Percentiles rank a stretch among this genome's conserved stretches.
Conservation (phyloP, 2,888 invertebrate species). For the Lysandra coridon region DNA sequence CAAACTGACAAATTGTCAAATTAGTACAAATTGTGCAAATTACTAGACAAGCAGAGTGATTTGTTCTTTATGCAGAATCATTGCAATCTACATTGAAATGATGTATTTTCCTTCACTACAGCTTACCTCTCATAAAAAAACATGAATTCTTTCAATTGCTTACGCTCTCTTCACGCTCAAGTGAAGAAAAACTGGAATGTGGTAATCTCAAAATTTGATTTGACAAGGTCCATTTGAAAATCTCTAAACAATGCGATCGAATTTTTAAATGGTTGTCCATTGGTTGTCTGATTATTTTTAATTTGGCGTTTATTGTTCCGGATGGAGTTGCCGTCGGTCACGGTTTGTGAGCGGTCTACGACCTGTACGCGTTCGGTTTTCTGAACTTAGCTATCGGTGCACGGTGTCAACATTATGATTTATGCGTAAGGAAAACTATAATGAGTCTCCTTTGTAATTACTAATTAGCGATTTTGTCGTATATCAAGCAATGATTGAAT, state of each 20-base stretch:
- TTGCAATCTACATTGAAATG: not conserved
- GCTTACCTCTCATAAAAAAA: not conserved
- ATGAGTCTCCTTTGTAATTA: not conserved
- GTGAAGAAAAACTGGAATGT: conserved; percentile 12
- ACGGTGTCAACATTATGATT: conserved; percentile 26
- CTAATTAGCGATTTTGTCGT: not conserved
- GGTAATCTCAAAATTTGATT: not conserved
- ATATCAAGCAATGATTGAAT: no score
- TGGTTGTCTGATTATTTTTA: conserved; percentile 22
- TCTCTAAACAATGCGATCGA: not conserved
- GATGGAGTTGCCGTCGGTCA: conserved; percentile 39
- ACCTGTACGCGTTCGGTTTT: conserved; percentile 41
- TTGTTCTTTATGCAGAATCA: not conserved
- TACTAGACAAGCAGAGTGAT: no score
- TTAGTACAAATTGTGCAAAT: no score
- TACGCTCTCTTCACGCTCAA: not conserved
- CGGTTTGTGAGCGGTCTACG: conserved; percentile 46
- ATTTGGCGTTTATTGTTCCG: conserved; percentile 25
- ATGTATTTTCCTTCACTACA: not conserved
- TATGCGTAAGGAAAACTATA: not conserved
- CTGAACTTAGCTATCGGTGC: conserved; percentile 39
- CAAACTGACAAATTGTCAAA: no score
- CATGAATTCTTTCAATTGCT: not conserved
- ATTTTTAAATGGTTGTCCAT: conserved; percentile 21
- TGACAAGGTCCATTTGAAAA: conserved; percentile 14